A percentile compares a stretch with the other conserved stretches of the same genome.
These are phyloP conservation scores for Eilema caniola DNA, from an alignment of 2,888 invertebrate species.

Conservation along the genomic window DNA sequence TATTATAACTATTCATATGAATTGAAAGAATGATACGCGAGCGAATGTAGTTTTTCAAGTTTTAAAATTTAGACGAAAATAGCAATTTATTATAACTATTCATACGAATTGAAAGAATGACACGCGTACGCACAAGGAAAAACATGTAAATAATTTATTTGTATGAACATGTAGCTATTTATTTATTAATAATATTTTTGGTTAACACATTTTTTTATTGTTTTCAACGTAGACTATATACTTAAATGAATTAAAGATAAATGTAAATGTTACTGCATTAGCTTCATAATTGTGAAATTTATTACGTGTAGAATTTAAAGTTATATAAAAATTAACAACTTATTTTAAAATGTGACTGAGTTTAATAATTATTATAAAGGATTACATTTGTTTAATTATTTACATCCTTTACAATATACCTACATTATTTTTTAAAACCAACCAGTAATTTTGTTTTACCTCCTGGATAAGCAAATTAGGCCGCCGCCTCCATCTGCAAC, in stretches of 20 bases:
- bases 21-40: too few species aligned
- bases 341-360: not conserved
- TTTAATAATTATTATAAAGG: too few species aligned
- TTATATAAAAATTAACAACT: not conserved
- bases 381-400: too few species aligned
- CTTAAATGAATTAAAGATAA: not conserved
- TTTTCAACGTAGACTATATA: not conserved
- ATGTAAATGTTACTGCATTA: not conserved
- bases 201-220: not conserved
- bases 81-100: too few species aligned
- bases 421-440: too few species aligned
- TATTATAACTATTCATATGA: too few species aligned
- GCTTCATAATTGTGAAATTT: not conserved
- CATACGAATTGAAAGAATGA: not conserved
- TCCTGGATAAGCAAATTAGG: too few species aligned
- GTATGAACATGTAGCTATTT: not conserved
- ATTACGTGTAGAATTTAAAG: constrained; percentile 3
- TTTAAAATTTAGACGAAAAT: too few species aligned
- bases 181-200: not conserved
- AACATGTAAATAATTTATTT: not conserved
- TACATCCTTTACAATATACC: too few species aligned
- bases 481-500: too few species aligned
- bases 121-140: not conserved
- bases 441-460: too few species aligned
- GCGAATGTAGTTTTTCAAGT: too few species aligned